Evolutionary conservation across 1,140 invertebrate species (phyloP).

Genomic region (Danaus plexippus): DNA sequence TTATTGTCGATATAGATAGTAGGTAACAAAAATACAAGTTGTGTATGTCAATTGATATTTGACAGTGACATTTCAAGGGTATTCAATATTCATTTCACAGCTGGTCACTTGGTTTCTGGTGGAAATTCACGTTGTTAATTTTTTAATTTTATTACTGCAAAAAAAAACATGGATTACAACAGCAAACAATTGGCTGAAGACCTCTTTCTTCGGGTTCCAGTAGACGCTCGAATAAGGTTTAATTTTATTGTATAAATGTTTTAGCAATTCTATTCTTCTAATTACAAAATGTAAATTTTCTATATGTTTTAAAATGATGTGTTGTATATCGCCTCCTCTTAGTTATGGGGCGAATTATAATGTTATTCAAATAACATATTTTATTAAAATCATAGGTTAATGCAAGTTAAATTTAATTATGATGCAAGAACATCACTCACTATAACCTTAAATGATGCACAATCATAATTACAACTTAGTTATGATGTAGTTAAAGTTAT

Average conservation of each 20-base stretch:
- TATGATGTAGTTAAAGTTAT: too few species aligned
- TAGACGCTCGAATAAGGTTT: conserved; percentile 72
- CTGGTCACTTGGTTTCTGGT: too few species aligned
- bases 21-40: too few species aligned
- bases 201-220: conserved; percentile 70
- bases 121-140: not conserved
- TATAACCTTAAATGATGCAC: too few species aligned
- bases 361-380: too few species aligned
- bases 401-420: too few species aligned
- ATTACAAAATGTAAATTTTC: conserved; percentile 10
- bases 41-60: conserved; percentile 2
- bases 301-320: too few species aligned
- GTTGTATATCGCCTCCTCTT: too few species aligned
- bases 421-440: too few species aligned
- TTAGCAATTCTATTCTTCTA: not conserved
- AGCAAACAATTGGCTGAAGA: conserved; percentile 71
- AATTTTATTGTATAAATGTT: conserved; percentile 9
- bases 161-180: conserved; percentile 56
- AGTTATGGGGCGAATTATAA: too few species aligned
- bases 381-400: too few species aligned
- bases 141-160: conserved; percentile 10
- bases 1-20: too few species aligned
- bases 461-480: not conserved
- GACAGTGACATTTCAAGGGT: not conserved
- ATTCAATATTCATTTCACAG: conserved; percentile 1